phyloP scores from a whole-genome alignment of 2,888 invertebrate species.

The Tachina grossa region DNA sequence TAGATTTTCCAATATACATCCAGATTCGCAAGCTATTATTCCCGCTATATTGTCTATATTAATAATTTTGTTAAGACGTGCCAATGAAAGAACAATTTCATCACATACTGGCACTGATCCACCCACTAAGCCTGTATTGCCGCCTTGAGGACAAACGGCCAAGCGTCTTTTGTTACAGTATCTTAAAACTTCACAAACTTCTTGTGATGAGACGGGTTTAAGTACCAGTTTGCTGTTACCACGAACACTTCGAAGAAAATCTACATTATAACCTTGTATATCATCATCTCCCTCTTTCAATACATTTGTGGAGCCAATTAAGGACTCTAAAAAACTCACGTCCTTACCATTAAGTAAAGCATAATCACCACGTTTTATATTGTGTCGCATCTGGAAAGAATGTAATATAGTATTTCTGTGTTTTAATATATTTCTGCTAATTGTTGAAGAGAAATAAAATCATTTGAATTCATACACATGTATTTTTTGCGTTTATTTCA shows the following conservation, averaged over 20 bases:
- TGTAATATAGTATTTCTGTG: no score
- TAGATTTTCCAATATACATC: constrained; percentile 94
- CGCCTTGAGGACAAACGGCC: constrained; percentile 97
- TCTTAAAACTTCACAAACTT: constrained; percentile 92
- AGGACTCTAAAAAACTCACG: constrained; percentile 78
- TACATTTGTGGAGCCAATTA: constrained; percentile 84
- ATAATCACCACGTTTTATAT: constrained; percentile 81
- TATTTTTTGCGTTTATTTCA: no score
- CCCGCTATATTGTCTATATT: constrained; percentile 92
- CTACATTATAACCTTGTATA: constrained; percentile 91
- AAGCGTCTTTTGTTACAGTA: constrained; percentile 92
- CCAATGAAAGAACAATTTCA: constrained; percentile 94
- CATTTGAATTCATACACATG: no score
- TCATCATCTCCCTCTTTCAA: constrained; percentile 87
- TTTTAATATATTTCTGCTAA: no score
- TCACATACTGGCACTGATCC: constrained; percentile 99
- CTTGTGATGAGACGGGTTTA: constrained; percentile 92
- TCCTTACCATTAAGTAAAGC: constrained; percentile 78
- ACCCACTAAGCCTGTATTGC: constrained; percentile 97
- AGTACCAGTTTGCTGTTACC: constrained; percentile 93
- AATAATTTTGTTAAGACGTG: constrained; percentile 92
- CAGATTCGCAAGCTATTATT: constrained; percentile 93
- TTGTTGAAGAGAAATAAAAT: no score
- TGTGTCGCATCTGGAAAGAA: constrained; percentile 77
- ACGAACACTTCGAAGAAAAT: constrained; percentile 94